These are phyloP conservation scores for Trichopria drosophilae DNA, from an alignment of 2,888 invertebrate species.

Conservation along the genomic window DNA sequence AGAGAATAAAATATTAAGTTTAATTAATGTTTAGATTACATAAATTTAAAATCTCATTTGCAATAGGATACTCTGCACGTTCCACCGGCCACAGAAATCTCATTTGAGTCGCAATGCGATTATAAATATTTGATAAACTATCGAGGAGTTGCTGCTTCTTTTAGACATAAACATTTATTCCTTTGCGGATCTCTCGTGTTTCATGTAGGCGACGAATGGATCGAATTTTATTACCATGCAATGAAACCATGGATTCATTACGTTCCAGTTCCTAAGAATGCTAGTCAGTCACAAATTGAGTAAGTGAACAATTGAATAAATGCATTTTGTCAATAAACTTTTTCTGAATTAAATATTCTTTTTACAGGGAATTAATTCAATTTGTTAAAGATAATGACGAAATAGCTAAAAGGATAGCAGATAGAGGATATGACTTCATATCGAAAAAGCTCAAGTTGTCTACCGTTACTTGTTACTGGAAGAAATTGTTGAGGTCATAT, in stretches of 20 bases:
- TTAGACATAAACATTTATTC: constrained; percentile 93
- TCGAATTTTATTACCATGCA: constrained; percentile 90
- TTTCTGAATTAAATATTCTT: constrained; percentile 15
- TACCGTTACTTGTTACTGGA: constrained; percentile 88
- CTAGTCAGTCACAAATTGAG: constrained; percentile 72
- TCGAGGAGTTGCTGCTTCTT: constrained; percentile 95
- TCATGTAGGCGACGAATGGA: constrained; percentile 92
- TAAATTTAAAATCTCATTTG: constrained; percentile 2
- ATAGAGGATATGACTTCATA: constrained; percentile 80
- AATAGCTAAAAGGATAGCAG: constrained; percentile 76
- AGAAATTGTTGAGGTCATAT: constrained; percentile 73
- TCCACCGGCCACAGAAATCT: constrained; percentile 82
- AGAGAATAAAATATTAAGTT: constrained; percentile 3
- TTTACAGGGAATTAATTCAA: constrained; percentile 65
- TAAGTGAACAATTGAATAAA: constrained; percentile 41
- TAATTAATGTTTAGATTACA: not conserved
- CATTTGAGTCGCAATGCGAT: constrained; percentile 88
- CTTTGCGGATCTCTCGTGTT: constrained; percentile 90
- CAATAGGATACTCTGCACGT: constrained; percentile 82
- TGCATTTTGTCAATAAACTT: constrained; percentile 6
- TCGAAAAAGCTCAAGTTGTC: constrained; percentile 80
- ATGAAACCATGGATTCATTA: constrained; percentile 96
- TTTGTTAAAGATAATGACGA: constrained; percentile 79
- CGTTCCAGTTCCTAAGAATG: constrained; percentile 75
- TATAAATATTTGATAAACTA: constrained; percentile 95